Evolutionary conservation across 2,797 vertebrate genomes (phyloP).

Genomic region (Pseudochirops corinnae): DNA sequence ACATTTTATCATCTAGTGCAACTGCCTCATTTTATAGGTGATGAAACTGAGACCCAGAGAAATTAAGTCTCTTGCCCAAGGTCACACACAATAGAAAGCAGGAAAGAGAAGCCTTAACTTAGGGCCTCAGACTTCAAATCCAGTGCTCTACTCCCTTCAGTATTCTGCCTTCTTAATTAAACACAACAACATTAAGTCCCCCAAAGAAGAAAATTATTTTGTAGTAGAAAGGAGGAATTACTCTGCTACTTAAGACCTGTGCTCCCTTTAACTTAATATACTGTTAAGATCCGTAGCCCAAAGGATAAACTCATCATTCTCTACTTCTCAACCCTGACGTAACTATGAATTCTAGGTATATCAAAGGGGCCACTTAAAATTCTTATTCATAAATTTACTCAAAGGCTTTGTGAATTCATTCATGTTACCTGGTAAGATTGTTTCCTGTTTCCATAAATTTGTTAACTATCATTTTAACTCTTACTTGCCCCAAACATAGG

Average conservation of each 20-base stretch:
- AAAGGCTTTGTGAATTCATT: not conserved
- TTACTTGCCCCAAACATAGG: not conserved
- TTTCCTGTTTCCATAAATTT: not conserved
- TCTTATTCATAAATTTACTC: not conserved
- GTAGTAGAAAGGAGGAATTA: not conserved
- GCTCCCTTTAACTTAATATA: not conserved
- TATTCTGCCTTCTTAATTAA: not conserved
- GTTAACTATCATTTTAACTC: not conserved
- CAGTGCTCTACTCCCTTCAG: not conserved
- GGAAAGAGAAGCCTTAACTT: no score
- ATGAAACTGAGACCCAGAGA: not conserved
- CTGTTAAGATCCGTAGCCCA: not conserved
- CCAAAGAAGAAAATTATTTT: not conserved
- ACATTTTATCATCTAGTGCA: not conserved
- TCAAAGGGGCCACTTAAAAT: not conserved
- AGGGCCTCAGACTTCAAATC: not conserved
- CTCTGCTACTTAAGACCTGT: not conserved
- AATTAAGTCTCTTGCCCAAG: not conserved
- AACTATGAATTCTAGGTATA: not conserved
- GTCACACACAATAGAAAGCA: not conserved
- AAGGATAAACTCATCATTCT: not conserved
- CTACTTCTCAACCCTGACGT: not conserved
- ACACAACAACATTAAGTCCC: not conserved
- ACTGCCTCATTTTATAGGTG: not conserved
- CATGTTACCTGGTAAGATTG: not conserved